Evolutionary conservation across 2,888 invertebrate species (phyloP), one percentile per base, ranked within the genome.

Genomic region (Troglohyphantes excavatus): DNA sequence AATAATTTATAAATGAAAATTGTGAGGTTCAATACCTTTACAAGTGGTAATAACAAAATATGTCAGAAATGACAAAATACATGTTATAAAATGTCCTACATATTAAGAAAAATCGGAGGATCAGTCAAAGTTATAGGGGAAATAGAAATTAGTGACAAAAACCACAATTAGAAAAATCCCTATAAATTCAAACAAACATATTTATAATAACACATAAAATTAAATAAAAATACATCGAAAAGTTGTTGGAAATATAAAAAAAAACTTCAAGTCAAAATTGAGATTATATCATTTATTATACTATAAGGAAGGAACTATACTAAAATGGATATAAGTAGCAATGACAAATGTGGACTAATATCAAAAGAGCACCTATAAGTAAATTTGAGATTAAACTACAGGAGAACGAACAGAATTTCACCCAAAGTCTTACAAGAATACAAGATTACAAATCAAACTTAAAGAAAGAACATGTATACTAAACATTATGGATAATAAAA

Each of bases 381-480:
- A 39, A 39, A 39, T 7, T 39, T 2, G 1, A 39, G 39, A 39
- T 39, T 39, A 39, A 5, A 67, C 17, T 7, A 21, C 21, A 26
- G 26, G n/a, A 27, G 17, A 27, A 67, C 27, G 26, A 29, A 33
- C 21, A 26, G 21, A 68, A 33, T 11, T n/a, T 33, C 27, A 33
- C 65, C 7, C 29, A 17, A 33, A 68, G 17, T 53, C 13, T 53
- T 13, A n/a, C n/a, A 21, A 1, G 19, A 33, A 2, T 43, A 39
- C 19, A 61, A 19, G 9, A 76, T 29, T 33, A 63, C 61, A 53
- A 39, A 72, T 29, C 21, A 72, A 72, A 46, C 46, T 72, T 46
- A 72, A 72, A 75, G 23, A 63, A 78, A 43, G 39, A 23, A 63
- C 17, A 78, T 17, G 23, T 23, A 11, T 13, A 78, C 19, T 43